Evolutionary conservation across 2,113 vertebrate species (phyloP).

Genomic region (Terrapene triunguis): DNA sequence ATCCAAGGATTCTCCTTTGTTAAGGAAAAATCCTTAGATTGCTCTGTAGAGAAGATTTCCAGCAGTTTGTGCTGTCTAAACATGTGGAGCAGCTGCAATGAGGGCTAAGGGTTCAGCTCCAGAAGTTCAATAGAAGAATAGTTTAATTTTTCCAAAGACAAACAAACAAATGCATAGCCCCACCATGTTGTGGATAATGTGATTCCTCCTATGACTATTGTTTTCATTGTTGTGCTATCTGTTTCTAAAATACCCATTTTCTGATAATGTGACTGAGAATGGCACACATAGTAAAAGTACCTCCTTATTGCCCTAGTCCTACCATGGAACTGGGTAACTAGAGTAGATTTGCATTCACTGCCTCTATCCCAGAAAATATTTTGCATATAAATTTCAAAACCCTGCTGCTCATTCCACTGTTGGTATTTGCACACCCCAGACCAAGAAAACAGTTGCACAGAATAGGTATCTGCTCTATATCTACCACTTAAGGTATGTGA

Average conservation of each 20-base stretch:
- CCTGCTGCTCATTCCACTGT: neutral
- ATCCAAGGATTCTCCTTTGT: neutral
- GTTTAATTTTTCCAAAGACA: neutral
- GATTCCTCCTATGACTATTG: neutral
- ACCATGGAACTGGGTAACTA: too few species aligned
- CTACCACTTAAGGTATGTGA: neutral
- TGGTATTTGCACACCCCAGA: too few species aligned
- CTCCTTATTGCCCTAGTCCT: neutral
- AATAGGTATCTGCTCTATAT: neutral
- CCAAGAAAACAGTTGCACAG: neutral
- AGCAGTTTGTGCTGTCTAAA: neutral
- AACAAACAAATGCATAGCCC: neutral
- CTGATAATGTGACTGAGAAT: neutral
- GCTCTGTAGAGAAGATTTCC: neutral
- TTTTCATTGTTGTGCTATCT: neutral
- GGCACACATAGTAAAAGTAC: neutral
- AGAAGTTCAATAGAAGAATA: neutral
- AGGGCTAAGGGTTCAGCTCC: neutral
- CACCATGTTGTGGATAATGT: neutral
- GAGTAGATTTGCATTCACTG: neutral
- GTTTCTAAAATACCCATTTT: neutral
- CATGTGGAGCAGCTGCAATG: neutral
- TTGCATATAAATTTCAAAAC: neutral
- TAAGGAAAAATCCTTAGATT: neutral
- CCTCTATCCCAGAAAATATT: neutral